Percentiles rank a stretch among this genome's conserved stretches.
Evolutionary conservation across 2,888 invertebrate genomes (phyloP).

Genomic region (Calameuta idolon): DNA sequence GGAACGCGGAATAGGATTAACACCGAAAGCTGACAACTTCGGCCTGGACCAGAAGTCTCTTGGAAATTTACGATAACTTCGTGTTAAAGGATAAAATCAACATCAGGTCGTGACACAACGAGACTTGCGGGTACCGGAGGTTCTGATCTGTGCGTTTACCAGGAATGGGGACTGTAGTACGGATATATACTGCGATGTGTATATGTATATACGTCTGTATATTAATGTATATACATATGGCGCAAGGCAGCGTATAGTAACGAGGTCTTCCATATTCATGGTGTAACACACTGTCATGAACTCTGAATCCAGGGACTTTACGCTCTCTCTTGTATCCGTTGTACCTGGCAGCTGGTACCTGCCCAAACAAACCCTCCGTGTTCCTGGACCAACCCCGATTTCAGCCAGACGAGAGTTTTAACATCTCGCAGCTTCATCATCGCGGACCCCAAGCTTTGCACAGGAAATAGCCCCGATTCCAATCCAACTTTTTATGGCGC

Average conservation of each 20-base stretch:
- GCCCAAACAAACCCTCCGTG: neutral
- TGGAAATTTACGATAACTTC: slow-evolving; percentile 51
- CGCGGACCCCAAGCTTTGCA: neutral
- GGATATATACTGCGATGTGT: neutral
- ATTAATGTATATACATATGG: slow-evolving; percentile 8
- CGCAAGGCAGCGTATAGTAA: slow-evolving; percentile 54
- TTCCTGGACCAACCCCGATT: neutral
- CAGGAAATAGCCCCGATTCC: neutral
- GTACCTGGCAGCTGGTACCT: slow-evolving; percentile 24
- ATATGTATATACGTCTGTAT: neutral
- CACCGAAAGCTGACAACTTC: slow-evolving; percentile 10
- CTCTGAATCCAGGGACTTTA: neutral
- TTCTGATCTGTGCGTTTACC: neutral
- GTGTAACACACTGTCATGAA: slow-evolving; percentile 45
- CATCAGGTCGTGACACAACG: slow-evolving; percentile 32
- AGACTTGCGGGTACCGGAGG: neutral
- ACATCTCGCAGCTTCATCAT: neutral
- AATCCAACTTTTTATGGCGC: neutral
- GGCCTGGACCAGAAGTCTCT: slow-evolving; percentile 40
- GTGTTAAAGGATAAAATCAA: slow-evolving; percentile 60
- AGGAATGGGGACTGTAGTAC: neutral
- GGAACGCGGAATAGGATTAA: neutral
- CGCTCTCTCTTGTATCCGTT: slow-evolving; percentile 1
- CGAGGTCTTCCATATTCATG: slow-evolving; percentile 65
- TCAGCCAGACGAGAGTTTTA: neutral